Evolutionary conservation across 2,888 invertebrate species (phyloP).

Genomic region (Xanthia icteritia): DNA sequence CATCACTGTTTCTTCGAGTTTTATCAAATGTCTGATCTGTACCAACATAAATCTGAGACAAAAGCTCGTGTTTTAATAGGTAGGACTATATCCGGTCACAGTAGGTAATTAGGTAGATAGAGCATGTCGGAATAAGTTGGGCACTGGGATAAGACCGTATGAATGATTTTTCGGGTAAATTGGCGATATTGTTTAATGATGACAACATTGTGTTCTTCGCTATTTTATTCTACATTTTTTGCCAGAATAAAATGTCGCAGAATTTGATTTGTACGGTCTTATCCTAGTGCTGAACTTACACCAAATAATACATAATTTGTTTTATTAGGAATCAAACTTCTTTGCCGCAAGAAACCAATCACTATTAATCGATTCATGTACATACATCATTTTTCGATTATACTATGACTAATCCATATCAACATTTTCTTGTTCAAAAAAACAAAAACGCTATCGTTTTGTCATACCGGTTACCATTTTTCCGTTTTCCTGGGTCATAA

Average conservation of each 20-base stretch:
- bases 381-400: background rate
- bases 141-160: background rate
- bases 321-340: background rate
- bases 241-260: background rate
- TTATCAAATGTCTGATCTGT: slow-evolving; percentile 24
- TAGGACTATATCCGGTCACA: background rate
- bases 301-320: too few species aligned
- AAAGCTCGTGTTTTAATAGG: background rate
- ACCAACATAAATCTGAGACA: background rate
- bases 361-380: background rate
- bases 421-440: background rate
- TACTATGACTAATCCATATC: background rate
- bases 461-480: slow-evolving; percentile 7
- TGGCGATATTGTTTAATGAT: too few species aligned
- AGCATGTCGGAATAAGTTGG: background rate
- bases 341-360: background rate
- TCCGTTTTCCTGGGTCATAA: slow-evolving; percentile 12
- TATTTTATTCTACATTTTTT: background rate
- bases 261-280: background rate
- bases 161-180: background rate
- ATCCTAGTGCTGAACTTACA: background rate
- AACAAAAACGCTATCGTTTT: slow-evolving; percentile 7
- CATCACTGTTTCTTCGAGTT: background rate
- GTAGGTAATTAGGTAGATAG: background rate
- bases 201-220: background rate